phyloP scores from a whole-genome alignment of 2,113 vertebrate species.

The Gobio gobio region DNA sequence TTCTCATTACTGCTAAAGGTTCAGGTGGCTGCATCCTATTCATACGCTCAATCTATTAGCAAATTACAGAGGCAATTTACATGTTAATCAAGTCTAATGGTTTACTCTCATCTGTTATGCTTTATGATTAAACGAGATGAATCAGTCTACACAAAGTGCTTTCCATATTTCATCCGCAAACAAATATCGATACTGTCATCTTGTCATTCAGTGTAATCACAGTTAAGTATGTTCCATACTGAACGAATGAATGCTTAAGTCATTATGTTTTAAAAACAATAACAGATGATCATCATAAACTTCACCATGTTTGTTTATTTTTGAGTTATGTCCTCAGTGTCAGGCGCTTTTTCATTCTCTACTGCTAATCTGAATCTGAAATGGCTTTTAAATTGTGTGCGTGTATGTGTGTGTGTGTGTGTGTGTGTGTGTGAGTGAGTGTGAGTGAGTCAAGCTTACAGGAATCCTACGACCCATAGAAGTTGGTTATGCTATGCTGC shows the following conservation, averaged over 20 bases:
- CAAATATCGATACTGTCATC: slow-evolving; percentile 43
- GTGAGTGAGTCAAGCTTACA: neutral
- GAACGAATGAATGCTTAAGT: slow-evolving; percentile 12
- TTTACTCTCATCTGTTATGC: slow-evolving; percentile 56
- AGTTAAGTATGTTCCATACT: slow-evolving; percentile 25
- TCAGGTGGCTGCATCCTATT: slow-evolving; percentile 58
- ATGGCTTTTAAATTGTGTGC: slow-evolving; percentile 9
- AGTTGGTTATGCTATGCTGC: neutral
- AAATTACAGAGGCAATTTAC: slow-evolving; percentile 59
- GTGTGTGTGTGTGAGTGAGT: neutral
- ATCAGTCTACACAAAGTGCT: slow-evolving; percentile 37
- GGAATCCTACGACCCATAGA: neutral
- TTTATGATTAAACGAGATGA: slow-evolving; percentile 58
- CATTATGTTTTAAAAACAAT: slow-evolving; percentile 29
- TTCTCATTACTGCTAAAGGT: slow-evolving; percentile 56
- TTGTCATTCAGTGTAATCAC: slow-evolving; percentile 48
- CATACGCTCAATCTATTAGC: slow-evolving; percentile 60
- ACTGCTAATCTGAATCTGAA: slow-evolving; percentile 1
- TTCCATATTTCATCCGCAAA: slow-evolving; percentile 34
- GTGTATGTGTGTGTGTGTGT: neutral
- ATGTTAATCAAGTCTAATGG: slow-evolving; percentile 59
- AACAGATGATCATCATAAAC: slow-evolving; percentile 25
- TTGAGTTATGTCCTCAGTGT: slow-evolving; percentile 32
- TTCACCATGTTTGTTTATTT: slow-evolving; percentile 24
- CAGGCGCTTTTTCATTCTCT: neutral